Conservation (phyloP, 2,113 vertebrate genomes). For the Notothenia coriiceps region DNA sequence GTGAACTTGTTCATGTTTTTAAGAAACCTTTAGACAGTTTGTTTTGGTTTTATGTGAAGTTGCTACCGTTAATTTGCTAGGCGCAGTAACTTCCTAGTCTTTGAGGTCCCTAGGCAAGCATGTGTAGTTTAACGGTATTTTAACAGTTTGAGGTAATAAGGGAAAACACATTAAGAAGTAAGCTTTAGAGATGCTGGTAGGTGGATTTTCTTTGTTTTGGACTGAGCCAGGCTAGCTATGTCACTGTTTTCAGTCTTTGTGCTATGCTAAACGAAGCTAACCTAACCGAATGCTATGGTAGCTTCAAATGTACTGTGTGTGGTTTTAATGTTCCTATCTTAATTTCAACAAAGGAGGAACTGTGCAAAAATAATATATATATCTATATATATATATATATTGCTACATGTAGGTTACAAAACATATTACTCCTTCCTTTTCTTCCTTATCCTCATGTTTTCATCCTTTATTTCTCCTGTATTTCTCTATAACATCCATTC, state of each 20-base stretch:
- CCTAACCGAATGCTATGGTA: not conserved
- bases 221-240: not conserved
- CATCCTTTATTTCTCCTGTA: not conserved
- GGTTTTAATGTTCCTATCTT: too few relatives aligned
- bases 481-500: not conserved
- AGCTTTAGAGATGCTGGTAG: not conserved
- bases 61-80: not conserved
- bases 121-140: not conserved
- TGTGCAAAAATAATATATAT: too few relatives aligned
- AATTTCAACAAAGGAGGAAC: too few relatives aligned
- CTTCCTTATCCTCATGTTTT: not conserved
- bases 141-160: not conserved
- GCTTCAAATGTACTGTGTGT: too few relatives aligned
- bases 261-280: slow-evolving; percentile 4
- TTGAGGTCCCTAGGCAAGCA: not conserved
- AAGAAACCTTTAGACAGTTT: not conserved
- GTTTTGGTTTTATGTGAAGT: not conserved
- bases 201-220: fast-evolving
- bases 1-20: not conserved
- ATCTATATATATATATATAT: too few relatives aligned
- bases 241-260: not conserved
- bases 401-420: too few relatives aligned
- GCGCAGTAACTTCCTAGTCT: not conserved
- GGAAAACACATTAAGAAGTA: not conserved
- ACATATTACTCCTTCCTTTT: not conserved